Evolutionary conservation across 2,888 invertebrate species (phyloP).

Genomic region (Mythimna pallens): DNA sequence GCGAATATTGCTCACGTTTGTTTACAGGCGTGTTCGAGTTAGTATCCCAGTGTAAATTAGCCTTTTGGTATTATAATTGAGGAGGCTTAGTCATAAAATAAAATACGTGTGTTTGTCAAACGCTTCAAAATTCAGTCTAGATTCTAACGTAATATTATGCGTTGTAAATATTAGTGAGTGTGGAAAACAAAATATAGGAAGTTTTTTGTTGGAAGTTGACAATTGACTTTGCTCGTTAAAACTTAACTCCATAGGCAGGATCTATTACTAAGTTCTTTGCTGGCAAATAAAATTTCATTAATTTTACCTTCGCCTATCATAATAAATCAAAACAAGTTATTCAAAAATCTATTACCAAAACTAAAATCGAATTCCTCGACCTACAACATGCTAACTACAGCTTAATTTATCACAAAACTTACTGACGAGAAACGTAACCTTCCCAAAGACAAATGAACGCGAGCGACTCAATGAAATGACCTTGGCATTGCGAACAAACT

Average conservation of each 20-base stretch:
- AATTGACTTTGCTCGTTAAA: background rate
- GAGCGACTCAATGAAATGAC: slow-evolving; percentile 49
- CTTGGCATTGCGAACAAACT: slow-evolving; percentile 69
- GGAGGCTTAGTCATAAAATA: slow-evolving; percentile 14
- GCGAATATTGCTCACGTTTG: background rate
- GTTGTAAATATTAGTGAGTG: background rate
- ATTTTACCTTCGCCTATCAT: background rate
- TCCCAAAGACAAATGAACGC: slow-evolving; percentile 54
- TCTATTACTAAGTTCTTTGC: background rate
- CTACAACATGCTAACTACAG: slow-evolving; percentile 28
- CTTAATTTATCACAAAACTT: slow-evolving; percentile 51
- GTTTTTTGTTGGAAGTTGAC: no score
- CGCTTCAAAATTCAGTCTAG: background rate
- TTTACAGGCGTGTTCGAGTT: background rate
- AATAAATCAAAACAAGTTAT: slow-evolving; percentile 48
- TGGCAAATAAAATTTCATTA: background rate
- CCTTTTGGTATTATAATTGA: slow-evolving; percentile 16
- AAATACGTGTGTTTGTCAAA: slow-evolving; percentile 2
- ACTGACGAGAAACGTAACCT: slow-evolving; percentile 40
- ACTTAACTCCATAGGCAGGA: no score
- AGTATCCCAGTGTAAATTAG: slow-evolving; percentile 9
- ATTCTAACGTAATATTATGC: slow-evolving; percentile 1
- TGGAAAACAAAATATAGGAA: background rate
- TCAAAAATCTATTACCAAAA: slow-evolving; percentile 28
- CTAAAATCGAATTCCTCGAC: slow-evolving; percentile 17